A percentile compares a stretch with the other conserved stretches of the same genome.
Conservation (phyloP, 2,113 vertebrate species). For the Pangasianodon gigas region DNA sequence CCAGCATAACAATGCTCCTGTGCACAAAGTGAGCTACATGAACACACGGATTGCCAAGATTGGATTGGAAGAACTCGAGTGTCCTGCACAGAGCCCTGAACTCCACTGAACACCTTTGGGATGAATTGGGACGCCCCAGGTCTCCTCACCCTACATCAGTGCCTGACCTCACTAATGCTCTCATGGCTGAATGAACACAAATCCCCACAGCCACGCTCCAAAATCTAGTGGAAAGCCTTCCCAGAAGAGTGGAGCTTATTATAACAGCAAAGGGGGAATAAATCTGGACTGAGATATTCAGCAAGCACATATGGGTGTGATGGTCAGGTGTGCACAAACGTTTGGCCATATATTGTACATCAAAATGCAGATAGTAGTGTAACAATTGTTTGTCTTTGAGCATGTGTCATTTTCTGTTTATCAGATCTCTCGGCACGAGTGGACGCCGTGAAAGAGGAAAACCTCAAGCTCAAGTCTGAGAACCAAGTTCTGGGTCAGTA, state of each 20-base stretch:
- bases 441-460: constrained; percentile 87
- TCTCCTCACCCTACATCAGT: not conserved
- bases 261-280: not conserved
- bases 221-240: not conserved
- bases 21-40: not conserved
- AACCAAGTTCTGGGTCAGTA: constrained; percentile 90
- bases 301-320: not conserved
- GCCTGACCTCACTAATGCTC: too few species aligned
- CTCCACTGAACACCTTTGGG: not conserved
- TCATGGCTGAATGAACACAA: not conserved
- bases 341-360: not conserved
- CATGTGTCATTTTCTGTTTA: constrained; percentile 40
- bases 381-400: not conserved
- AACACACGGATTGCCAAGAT: not conserved
- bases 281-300: not conserved
- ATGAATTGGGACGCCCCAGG: not conserved
- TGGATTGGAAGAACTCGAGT: too few species aligned
- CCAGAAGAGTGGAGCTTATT: not conserved
- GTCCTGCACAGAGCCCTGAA: too few species aligned
- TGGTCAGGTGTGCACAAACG: not conserved
- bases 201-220: not conserved
- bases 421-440: constrained; percentile 54
- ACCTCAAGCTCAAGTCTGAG: constrained; percentile 98
- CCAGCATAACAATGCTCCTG: too few species aligned
- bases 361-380: not conserved